Conservation (phyloP, 1,140 invertebrate species). For the Cotesia glomerata region DNA sequence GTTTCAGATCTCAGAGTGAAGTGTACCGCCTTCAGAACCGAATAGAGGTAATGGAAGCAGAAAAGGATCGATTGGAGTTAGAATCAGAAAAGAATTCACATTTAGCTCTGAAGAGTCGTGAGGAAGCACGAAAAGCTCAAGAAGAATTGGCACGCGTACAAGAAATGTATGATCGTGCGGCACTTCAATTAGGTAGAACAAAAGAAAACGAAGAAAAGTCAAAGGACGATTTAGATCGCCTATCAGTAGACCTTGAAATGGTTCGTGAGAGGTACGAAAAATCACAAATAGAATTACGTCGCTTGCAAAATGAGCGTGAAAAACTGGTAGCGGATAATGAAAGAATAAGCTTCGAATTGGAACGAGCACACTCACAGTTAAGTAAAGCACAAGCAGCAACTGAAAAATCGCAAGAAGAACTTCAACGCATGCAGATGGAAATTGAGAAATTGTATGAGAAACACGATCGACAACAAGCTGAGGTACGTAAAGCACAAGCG, state of each 20-base stretch:
- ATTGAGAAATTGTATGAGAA: constrained; percentile 91
- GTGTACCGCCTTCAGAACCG: constrained; percentile 86
- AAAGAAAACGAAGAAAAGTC: constrained; percentile 92
- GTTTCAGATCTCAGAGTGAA: constrained; percentile 81
- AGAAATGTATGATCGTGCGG: constrained; percentile 86
- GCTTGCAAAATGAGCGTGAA: constrained; percentile 84
- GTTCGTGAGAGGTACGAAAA: constrained; percentile 90
- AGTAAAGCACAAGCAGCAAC: constrained; percentile 82
- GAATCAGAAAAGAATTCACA: constrained; percentile 86
- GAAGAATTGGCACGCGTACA: constrained; percentile 83
- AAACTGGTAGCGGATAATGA: constrained; percentile 84
- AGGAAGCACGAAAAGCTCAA: constrained; percentile 84
- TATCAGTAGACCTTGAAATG: constrained; percentile 81
- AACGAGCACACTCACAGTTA: constrained; percentile 81
- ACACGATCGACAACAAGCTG: constrained; percentile 82
- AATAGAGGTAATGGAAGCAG: constrained; percentile 83
- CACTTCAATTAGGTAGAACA: constrained; percentile 80
- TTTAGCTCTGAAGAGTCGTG: constrained; percentile 78
- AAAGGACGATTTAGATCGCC: constrained; percentile 83
- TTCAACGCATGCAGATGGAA: constrained; percentile 83
- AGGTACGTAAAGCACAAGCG: constrained; percentile 80
- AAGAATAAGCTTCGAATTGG: constrained; percentile 83
- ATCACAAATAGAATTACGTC: constrained; percentile 80
- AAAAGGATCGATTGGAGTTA: constrained; percentile 82
- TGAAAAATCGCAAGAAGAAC: constrained; percentile 89